Evolutionary conservation across 2,113 vertebrate genomes (phyloP).

Genomic region (Hemichromis elongatus): DNA sequence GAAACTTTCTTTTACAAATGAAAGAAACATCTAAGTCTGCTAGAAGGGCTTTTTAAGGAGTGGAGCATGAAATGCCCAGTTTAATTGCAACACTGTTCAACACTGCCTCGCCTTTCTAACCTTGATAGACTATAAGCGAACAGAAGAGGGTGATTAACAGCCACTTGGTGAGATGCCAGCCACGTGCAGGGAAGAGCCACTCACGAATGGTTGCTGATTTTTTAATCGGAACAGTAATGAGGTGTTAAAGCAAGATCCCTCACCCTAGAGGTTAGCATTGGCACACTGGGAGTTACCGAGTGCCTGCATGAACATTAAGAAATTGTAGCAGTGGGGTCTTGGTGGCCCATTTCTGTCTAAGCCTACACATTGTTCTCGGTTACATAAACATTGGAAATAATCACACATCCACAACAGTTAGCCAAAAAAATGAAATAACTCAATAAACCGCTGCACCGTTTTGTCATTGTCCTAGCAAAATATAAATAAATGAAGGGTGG

Average conservation of each 20-base stretch:
- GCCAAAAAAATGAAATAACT: background rate
- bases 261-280: background rate
- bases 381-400: background rate
- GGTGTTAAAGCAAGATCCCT: background rate
- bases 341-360: background rate
- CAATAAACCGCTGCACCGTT: background rate
- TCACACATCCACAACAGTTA: background rate
- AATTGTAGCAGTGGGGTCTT: background rate
- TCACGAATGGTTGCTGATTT: background rate
- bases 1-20: background rate
- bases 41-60: background rate
- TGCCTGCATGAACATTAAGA: background rate
- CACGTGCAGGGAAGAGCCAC: background rate
- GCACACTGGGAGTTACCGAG: background rate
- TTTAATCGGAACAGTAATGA: background rate
- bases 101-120: background rate
- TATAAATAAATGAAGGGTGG: background rate
- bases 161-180: background rate
- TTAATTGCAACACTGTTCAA: constrained; percentile 14
- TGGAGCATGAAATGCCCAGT: background rate
- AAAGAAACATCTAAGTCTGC: background rate
- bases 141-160: constrained; percentile 12
- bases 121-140: background rate
- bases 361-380: background rate
- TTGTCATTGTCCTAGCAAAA: background rate